Evolutionary conservation across 1,140 invertebrate species (phyloP).

Genomic region (Camponotus pennsylvanicus): DNA sequence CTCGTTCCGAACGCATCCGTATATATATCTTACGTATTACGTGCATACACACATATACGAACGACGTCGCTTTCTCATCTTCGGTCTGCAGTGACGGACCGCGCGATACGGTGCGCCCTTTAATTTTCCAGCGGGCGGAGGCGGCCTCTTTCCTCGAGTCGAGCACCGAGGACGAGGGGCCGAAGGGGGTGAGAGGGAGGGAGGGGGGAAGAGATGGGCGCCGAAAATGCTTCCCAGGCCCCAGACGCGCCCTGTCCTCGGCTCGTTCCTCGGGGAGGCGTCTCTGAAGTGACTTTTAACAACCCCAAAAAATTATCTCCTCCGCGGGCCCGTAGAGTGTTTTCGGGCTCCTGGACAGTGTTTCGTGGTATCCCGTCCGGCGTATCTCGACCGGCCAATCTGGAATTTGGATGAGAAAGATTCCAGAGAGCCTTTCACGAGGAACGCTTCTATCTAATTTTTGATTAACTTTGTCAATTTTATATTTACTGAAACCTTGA

Average conservation of each 20-base stretch:
- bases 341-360: slow-evolving; percentile 80
- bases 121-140: slow-evolving; percentile 50
- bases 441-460: background rate
- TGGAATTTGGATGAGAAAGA: slow-evolving; percentile 45
- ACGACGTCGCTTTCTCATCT: slow-evolving; percentile 12
- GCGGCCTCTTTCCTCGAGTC: slow-evolving; percentile 13
- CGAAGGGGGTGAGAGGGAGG: background rate
- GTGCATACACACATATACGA: background rate
- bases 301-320: slow-evolving; percentile 78
- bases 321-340: slow-evolving; percentile 37
- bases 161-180: background rate
- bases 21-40: background rate
- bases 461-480: background rate
- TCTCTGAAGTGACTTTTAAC: slow-evolving; percentile 80
- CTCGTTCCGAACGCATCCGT: slow-evolving; percentile 22
- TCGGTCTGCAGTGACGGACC: slow-evolving; percentile 32
- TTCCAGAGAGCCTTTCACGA: background rate
- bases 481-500: background rate
- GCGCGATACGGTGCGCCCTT: slow-evolving; percentile 53
- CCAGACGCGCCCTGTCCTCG: slow-evolving; percentile 24
- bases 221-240: slow-evolving; percentile 79
- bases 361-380: slow-evolving; percentile 67
- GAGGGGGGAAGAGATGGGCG: slow-evolving; percentile 34
- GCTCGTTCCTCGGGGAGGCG: slow-evolving; percentile 45
- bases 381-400: slow-evolving; percentile 65